Base-by-base conservation (phyloP, 1,140 invertebrate species). In the Drosophila asahinai region DNA sequence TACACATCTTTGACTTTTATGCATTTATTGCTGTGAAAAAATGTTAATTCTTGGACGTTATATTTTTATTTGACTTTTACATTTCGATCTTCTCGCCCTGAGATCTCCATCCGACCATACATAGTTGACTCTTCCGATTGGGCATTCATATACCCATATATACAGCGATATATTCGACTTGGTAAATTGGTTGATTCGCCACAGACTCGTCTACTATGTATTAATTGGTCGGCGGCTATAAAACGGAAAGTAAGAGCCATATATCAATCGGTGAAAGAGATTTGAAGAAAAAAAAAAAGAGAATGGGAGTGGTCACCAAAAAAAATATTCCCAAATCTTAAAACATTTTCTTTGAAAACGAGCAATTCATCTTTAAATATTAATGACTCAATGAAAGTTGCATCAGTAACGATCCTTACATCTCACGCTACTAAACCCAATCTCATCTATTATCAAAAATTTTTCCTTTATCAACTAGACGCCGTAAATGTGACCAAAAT, bases 11-110 rank as follows among this genome's bases (percentile, higher is more conserved):
- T 68, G 57, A 75, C 40, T 80, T 80, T 80, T 80, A 80, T 80
- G 63, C 62, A 59, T 80, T 80, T 80, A 80, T 80, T 80, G 77
- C 78, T 80, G 78, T 80, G 78, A 80, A 80, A 80, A 80, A 80
- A 80, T 80, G 77, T 80, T 80, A 80, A 80, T 80, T 74, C 77
- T 75, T 47, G 51, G 45, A 80, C 77, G 77, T 80, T 80, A 80
- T 80, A 74, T 59, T 74, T 80, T 72, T 80, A 79, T 78, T 80
- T 80, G 77, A 79, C 76, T 79, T 79, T 79, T 79, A 71, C 66
- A 71, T 79, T 72, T 79, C 68, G 65, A 63, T 54, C 52, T 62
- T 57, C 51, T 61, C 49, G 62, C 61, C 30, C 57, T 67, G 73
- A 65, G 62, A 72, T 73, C 73, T 77, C 33, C 59, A 74, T 75